These are phyloP conservation scores for Sebastes ruberrimus DNA, from an alignment of 2,797 vertebrate species.

Conservation along the genomic window DNA sequence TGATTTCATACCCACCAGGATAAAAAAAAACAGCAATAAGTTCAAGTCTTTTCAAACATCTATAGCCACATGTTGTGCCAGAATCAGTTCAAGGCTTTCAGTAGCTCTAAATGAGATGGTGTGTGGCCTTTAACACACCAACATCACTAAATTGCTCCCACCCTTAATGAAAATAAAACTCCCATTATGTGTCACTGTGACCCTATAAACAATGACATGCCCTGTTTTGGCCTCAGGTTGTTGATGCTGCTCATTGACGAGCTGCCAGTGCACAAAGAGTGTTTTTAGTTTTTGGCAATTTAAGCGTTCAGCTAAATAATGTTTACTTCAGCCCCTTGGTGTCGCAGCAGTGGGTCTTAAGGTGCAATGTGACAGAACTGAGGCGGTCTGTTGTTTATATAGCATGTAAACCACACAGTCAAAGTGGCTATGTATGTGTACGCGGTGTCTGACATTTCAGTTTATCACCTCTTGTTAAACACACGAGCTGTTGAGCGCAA, in stretches of 20 bases:
- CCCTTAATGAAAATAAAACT: background rate
- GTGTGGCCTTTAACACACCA: conserved; percentile 3
- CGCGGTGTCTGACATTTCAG: background rate
- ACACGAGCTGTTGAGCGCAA: conserved; percentile 12
- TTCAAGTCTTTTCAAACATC: background rate
- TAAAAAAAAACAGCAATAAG: background rate
- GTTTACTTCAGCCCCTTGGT: background rate
- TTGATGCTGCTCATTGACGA: background rate
- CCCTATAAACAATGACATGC: conserved; percentile 1
- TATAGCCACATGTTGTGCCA: background rate
- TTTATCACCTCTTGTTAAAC: conserved; percentile 49
- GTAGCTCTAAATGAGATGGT: conserved; percentile 3
- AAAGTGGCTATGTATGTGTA: background rate
- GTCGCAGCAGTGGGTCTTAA: background rate
- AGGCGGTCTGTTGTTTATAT: conserved; percentile 1
- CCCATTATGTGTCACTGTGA: background rate
- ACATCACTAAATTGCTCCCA: background rate
- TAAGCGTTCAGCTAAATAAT: background rate
- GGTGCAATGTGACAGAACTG: conserved; percentile 12
- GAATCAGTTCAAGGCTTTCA: background rate
- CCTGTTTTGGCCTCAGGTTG: background rate
- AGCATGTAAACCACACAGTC: conserved; percentile 6
- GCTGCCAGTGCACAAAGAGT: conserved; percentile 2
- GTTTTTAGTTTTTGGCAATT: background rate
- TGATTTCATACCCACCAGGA: background rate